A percentile compares a stretch with the other conserved stretches of the same genome.
Conservation (phyloP, 2,113 vertebrate genomes). For the Hippolais icterina region DNA sequence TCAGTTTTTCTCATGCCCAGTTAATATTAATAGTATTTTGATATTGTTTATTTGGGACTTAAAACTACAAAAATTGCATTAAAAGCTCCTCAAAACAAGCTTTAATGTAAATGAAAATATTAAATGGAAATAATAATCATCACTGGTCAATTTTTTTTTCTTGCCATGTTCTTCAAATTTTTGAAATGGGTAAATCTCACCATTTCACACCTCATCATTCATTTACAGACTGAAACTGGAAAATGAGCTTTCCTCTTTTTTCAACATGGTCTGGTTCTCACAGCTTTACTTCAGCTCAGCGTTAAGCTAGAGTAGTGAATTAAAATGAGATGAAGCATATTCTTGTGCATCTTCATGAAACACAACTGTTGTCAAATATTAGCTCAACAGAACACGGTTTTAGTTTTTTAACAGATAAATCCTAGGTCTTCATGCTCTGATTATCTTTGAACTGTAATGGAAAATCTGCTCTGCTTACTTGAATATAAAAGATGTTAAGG, state of each 20-base stretch:
- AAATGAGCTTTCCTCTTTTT: neutral
- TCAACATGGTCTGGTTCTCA: neutral
- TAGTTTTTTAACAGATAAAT: neutral
- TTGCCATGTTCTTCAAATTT: neutral
- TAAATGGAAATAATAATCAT: neutral
- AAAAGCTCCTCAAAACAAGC: neutral
- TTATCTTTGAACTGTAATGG: neutral
- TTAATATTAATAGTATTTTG: neutral
- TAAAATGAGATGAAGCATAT: neutral
- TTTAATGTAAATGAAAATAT: neutral
- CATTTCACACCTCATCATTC: neutral
- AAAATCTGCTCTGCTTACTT: neutral
- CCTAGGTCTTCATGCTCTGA: neutral
- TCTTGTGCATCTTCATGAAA: neutral
- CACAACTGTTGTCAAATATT: neutral
- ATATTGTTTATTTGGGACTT: neutral
- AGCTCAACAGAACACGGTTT: neutral
- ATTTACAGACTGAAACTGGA: neutral
- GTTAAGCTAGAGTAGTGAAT: neutral
- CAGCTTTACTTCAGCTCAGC: neutral
- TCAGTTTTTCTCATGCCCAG: neutral
- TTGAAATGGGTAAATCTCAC: neutral
- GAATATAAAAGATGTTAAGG: neutral
- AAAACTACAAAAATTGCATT: neutral
- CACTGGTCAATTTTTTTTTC: neutral